Base-by-base conservation (phyloP, 2,797 vertebrate species). In the Jordanella pulchra region DNA sequence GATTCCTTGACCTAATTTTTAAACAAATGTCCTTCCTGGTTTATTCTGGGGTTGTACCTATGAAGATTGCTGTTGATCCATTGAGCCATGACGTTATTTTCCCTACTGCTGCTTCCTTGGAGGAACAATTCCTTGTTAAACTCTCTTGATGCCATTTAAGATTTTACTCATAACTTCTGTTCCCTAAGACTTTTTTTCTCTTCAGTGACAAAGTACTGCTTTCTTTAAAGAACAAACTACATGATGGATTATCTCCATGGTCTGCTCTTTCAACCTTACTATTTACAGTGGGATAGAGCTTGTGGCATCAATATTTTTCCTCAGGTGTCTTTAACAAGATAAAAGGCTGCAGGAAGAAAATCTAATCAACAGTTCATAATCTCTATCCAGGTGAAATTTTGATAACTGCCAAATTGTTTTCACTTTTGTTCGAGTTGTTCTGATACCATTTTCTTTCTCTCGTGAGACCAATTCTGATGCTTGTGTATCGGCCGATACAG, bases 81-180 rank as follows among this genome's bases (percentile, higher is more conserved):
- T 51, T 78, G 74, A 87, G 68, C 86, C 79, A 50, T 87, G 83
- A 75, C 77, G 67, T 71, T 79, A 81, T 86, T 75, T 65, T 86
- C 82, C 77, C 72, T 47, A 35, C 82, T 85, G 82, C 70, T 69
- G 61, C 79, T 77, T 86, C 74, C 75, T 73, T n/a, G 54, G 65
- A 55, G 73, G 72, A 27, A 55, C 75, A 77, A 79, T 83, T 86
- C 76, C 68, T 81, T 86, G 84, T 85, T 69, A 81, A 82, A 50
- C 76, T 84, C 78, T 78, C 84, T 85, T 23, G 30, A 68, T 83
- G 79, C 80, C 61, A 74, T 81, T 77, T 83, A 73, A 44, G 69
- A 86, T 85, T 83, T 75, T 77, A 66, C 60, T 32, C 45, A 72
- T 65, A 72, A 68, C 78, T 81, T 83, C 67, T 63, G 75, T 78